Evolutionary conservation across 2,888 invertebrate genomes (phyloP).

Genomic region (Siphlonurus alternatus): DNA sequence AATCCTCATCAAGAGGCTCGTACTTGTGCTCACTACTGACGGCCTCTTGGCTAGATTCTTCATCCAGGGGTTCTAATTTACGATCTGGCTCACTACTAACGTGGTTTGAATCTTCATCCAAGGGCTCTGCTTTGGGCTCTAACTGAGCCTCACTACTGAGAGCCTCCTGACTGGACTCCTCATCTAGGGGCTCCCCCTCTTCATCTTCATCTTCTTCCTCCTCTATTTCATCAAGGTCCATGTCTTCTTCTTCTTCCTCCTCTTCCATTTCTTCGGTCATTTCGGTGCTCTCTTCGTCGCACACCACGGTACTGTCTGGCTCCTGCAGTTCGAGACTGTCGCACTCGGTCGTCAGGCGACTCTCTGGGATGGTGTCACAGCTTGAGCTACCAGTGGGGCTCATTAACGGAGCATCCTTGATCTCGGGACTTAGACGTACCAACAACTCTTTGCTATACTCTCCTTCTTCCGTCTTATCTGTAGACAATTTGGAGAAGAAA

Average conservation of each 20-base stretch:
- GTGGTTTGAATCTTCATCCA: not conserved
- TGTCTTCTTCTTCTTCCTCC: conserved; percentile 29
- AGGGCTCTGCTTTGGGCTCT: no score
- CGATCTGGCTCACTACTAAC: not conserved
- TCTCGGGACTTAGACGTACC: not conserved
- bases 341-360: not conserved
- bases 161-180: not conserved
- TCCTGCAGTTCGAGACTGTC: not conserved
- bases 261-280: not conserved
- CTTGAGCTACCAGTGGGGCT: not conserved
- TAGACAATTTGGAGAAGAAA: not conserved
- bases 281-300: not conserved
- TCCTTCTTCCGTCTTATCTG: not conserved
- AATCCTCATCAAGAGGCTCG: no score
- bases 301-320: not conserved
- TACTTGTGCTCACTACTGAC: no score
- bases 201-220: conserved; percentile 43
- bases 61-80: not conserved
- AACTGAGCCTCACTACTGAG: no score
- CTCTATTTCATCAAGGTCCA: conserved; percentile 45
- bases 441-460: not conserved
- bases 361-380: not conserved
- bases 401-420: not conserved
- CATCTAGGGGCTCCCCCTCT: not conserved
- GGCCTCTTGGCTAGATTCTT: no score